Percentiles rank a stretch among this genome's conserved stretches.
phyloP scores from a whole-genome alignment of 1,140 invertebrate genomes.

The Dreissena polymorpha region DNA sequence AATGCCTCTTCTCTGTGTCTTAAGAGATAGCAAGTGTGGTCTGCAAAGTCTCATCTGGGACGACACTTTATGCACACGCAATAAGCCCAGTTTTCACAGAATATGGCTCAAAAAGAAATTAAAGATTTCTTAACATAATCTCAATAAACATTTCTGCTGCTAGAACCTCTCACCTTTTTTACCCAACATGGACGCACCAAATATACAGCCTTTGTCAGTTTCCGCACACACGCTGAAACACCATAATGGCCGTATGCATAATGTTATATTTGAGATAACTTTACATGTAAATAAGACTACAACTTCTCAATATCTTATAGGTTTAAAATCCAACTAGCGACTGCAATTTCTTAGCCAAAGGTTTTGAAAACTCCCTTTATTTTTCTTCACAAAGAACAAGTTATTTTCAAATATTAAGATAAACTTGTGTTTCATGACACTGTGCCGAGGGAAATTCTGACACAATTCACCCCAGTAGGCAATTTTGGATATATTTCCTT shows the following conservation, averaged over 20 bases:
- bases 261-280: neutral
- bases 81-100: no score
- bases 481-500: neutral
- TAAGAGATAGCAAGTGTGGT: no score
- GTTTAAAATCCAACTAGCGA: neutral
- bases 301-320: neutral
- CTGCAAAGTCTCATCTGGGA: no score
- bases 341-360: neutral
- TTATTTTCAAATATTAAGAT: neutral
- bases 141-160: neutral
- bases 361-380: no score
- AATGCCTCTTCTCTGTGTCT: no score
- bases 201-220: constrained; percentile 85
- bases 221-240: constrained; percentile 82
- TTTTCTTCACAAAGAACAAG: no score
- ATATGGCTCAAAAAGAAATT: neutral
- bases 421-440: neutral
- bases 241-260: neutral
- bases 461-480: no score
- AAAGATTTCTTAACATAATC: neutral
- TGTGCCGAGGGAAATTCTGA: no score
- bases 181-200: constrained; percentile 87
- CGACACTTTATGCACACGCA: no score
- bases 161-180: constrained; percentile 73
- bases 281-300: no score